Evolutionary conservation across 2,888 invertebrate species (phyloP).

Genomic region (Pedicia rivosa): DNA sequence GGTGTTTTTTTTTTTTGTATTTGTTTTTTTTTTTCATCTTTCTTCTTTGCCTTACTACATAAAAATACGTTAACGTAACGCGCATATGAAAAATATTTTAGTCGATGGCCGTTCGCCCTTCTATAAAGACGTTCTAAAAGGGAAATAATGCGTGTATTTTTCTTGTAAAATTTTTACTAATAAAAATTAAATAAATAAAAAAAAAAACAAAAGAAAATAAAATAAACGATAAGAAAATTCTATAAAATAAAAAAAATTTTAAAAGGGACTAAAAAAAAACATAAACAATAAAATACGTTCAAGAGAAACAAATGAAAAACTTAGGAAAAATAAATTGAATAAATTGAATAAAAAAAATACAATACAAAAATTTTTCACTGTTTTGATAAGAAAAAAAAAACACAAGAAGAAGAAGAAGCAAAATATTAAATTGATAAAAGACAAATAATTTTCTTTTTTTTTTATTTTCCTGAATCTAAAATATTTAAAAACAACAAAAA

Average conservation of each 20-base stretch:
- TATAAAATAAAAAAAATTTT: constrained; percentile 3
- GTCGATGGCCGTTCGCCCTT: constrained; percentile 24
- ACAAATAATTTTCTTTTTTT: no score
- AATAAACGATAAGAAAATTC: neutral
- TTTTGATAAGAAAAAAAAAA: constrained; percentile 1
- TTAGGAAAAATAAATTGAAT: no score
- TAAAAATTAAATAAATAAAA: constrained; percentile 1
- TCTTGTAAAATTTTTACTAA: constrained; percentile 1
- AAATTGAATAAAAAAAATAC: neutral
- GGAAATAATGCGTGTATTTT: no score
- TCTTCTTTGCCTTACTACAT: constrained; percentile 2
- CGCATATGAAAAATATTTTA: constrained; percentile 17
- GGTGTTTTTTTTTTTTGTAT: no score
- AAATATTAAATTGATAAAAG: no score
- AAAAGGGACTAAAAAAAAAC: no score
- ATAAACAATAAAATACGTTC: neutral
- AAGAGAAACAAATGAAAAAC: neutral
- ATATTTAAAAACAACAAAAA: no score
- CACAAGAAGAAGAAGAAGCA: no score
- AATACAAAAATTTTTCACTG: neutral
- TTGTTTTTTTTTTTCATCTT: no score
- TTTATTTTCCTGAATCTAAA: no score
- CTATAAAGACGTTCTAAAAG: constrained; percentile 15
- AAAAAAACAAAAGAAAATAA: constrained; percentile 4
- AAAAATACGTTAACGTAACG: constrained; percentile 3